A percentile compares a stretch with the other conserved stretches of the same genome.
Conservation (phyloP, 2,113 vertebrate genomes). For the Eidolon helvum region DNA sequence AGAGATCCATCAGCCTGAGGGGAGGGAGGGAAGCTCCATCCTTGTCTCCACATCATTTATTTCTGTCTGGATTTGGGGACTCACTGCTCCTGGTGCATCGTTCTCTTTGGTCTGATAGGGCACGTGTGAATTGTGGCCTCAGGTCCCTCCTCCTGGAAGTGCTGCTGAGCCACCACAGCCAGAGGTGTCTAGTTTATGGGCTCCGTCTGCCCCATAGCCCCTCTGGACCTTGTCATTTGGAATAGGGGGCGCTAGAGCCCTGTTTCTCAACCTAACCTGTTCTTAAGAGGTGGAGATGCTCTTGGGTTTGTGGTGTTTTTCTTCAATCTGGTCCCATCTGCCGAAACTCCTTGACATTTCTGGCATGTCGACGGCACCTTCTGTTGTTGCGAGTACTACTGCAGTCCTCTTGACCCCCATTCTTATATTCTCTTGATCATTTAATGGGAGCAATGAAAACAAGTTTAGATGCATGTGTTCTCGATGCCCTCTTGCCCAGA, state of each 20-base stretch:
- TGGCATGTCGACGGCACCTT: neutral
- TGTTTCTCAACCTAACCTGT: neutral
- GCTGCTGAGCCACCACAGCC: neutral
- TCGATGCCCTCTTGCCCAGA: neutral
- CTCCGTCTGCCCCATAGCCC: neutral
- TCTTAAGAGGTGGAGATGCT: neutral
- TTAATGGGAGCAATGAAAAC: neutral
- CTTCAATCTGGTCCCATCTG: neutral
- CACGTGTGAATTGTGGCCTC: neutral
- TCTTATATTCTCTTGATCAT: neutral
- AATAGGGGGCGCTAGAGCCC: neutral
- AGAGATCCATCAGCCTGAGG: neutral
- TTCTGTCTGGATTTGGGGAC: neutral
- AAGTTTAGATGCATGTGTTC: neutral
- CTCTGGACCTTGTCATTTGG: neutral
- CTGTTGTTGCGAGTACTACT: neutral
- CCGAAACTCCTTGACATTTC: neutral
- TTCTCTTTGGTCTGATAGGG: neutral
- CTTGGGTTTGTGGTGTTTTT: neutral
- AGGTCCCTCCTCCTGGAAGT: neutral
- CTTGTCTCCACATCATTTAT: neutral
- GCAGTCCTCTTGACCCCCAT: neutral
- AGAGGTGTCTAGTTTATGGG: neutral
- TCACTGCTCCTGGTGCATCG: neutral
- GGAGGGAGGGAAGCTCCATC: neutral